Percentiles rank a stretch among this genome's conserved stretches.
These are phyloP conservation scores for Perca fluviatilis DNA, from an alignment of 2,113 vertebrate genomes.

Conservation along the genomic window DNA sequence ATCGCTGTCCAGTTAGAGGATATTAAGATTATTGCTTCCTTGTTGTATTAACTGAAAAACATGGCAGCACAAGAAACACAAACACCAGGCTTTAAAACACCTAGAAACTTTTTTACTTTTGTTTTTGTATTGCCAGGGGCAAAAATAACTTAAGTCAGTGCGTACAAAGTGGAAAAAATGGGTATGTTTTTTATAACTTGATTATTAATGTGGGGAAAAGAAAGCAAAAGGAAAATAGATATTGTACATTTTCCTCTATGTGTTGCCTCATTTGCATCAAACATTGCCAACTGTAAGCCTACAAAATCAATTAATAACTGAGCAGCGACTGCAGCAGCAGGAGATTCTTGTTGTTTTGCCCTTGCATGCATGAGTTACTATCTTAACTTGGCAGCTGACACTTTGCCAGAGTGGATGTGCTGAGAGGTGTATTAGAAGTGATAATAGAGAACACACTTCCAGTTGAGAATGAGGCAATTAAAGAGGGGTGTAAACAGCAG, in stretches of 20 bases:
- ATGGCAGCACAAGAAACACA: not conserved
- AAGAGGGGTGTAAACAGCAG: slow-evolving; percentile 75
- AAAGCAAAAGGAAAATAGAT: not conserved
- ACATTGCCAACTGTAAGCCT: slow-evolving; percentile 18
- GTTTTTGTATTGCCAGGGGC: not conserved
- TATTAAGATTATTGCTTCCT: not conserved
- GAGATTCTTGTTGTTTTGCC: slow-evolving; percentile 38
- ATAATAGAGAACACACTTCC: slow-evolving; percentile 84
- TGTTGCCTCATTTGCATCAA: not conserved
- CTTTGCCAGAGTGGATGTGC: slow-evolving; percentile 76
- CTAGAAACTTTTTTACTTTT: not conserved
- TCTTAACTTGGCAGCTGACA: slow-evolving; percentile 77
- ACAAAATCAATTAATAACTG: slow-evolving; percentile 43
- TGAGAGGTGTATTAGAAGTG: slow-evolving; percentile 83
- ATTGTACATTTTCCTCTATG: not conserved
- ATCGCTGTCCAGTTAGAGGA: not conserved
- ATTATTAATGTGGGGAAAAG: not conserved
- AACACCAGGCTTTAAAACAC: not conserved
- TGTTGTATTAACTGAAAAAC: not conserved
- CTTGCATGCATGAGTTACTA: slow-evolving; percentile 39
- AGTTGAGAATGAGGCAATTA: slow-evolving; percentile 80
- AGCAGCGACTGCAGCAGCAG: slow-evolving; percentile 43
- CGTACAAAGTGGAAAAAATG: not conserved
- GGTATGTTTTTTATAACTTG: not conserved
- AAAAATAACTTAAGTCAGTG: not conserved